Percentiles rank a stretch among this genome's conserved stretches.
These are phyloP conservation scores for Tetramorium alpestre DNA, from an alignment of 1,140 invertebrate species.

Conservation along the genomic window DNA sequence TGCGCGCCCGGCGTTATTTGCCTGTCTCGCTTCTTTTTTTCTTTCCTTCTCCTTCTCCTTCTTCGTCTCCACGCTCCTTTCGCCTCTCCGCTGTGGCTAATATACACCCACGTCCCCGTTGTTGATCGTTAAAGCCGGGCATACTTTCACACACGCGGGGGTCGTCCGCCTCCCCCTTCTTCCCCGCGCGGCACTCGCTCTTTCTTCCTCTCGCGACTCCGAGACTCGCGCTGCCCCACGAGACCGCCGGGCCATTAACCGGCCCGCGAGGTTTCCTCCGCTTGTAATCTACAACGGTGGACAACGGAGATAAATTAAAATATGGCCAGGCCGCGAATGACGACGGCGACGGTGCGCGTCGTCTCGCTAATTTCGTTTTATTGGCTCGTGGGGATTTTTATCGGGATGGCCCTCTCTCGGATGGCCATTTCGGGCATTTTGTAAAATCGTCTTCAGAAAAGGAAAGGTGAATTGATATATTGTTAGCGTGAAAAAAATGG, in stretches of 20 bases:
- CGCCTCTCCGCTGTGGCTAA: slow-evolving; percentile 56
- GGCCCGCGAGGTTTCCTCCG: slow-evolving; percentile 66
- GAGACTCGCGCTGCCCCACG: slow-evolving; percentile 43
- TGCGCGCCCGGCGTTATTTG: slow-evolving; percentile 77
- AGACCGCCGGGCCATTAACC: slow-evolving; percentile 68
- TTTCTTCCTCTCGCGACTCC: not conserved
- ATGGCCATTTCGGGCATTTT: slow-evolving; percentile 18
- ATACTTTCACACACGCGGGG: slow-evolving; percentile 65
- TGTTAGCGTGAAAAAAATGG: not conserved
- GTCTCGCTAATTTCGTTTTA: slow-evolving; percentile 56
- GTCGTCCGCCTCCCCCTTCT: slow-evolving; percentile 30
- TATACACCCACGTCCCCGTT: slow-evolving; percentile 75
- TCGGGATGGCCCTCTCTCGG: slow-evolving; percentile 9
- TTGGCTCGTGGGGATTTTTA: slow-evolving; percentile 54
- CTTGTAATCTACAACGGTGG: slow-evolving; percentile 65
- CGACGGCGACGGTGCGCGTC: slow-evolving; percentile 44
- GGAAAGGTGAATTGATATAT: not conserved
- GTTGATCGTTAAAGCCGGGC: slow-evolving; percentile 74
- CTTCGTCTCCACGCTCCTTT: slow-evolving; percentile 28
- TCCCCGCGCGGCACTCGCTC: not conserved
- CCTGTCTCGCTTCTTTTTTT: slow-evolving; percentile 70
- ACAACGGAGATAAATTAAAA: slow-evolving; percentile 71
- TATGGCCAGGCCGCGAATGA: slow-evolving; percentile 18
- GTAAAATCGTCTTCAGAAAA: not conserved
- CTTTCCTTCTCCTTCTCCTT: not conserved